Evolutionary conservation across 2,888 invertebrate species (phyloP).

Genomic region (Erebia aethiops): DNA sequence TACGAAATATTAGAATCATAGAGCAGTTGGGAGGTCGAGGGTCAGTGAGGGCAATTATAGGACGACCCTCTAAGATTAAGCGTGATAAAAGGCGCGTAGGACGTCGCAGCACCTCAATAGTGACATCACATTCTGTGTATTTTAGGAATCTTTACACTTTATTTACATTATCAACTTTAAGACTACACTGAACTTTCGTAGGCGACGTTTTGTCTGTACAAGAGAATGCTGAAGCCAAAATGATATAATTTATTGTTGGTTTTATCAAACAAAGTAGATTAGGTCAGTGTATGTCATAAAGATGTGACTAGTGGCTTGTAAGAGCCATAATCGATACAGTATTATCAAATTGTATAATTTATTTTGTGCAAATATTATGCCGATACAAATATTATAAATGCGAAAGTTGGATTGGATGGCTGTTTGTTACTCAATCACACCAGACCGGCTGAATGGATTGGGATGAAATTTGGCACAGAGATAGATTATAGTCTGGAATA

Average conservation of each 20-base stretch:
- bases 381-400: no score
- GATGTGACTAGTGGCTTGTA: slow-evolving; percentile 24
- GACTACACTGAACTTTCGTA: neutral
- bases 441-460: no score
- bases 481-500: no score
- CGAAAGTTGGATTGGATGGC: no score
- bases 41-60: slow-evolving; percentile 50
- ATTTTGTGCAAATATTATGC: no score
- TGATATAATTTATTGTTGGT: slow-evolving; percentile 6
- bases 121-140: slow-evolving; percentile 64
- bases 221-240: neutral
- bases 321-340: neutral
- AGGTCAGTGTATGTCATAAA: slow-evolving; percentile 42
- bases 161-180: slow-evolving; percentile 38
- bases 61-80: slow-evolving; percentile 51
- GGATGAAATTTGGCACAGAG: no score
- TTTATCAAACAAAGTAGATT: slow-evolving; percentile 44
- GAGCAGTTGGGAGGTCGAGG: slow-evolving; percentile 48
- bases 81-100: slow-evolving; percentile 60
- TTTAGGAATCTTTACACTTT: slow-evolving; percentile 52
- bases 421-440: no score
- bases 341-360: neutral
- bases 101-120: slow-evolving; percentile 44
- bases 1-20: slow-evolving; percentile 65
- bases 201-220: neutral